Base-by-base conservation (phyloP, 2,888 invertebrate genomes). In the Andrena flavipes region DNA sequence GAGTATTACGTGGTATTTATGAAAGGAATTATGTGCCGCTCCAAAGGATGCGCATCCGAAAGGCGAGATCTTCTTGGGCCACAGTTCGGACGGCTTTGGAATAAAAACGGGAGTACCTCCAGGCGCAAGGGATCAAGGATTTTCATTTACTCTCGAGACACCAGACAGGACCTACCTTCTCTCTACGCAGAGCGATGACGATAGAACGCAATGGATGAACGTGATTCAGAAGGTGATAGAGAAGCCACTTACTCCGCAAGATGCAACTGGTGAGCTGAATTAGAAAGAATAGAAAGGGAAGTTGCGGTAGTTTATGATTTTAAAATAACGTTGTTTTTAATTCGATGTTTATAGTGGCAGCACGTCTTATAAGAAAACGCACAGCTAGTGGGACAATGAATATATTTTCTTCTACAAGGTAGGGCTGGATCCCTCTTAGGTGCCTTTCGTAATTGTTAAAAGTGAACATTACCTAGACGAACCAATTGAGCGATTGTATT, bases 41-140 rank as follows among this genome's bases (percentile, higher is more conserved):
- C 62, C 10, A 30, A 64, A 96, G 96, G 97, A 98, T 91, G 97
- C 98, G 2, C 97, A 97, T 94, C 98, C 98, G 0, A 98, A 98
- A 94, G 98, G 98, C 67, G 98, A 98, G 95, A 97, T 98, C 88
- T 98, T 98, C 94, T 94, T 98, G 87, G 98, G 98, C 92, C 96
- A 97, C 91, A 95, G 95, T 91, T 95, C 96, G 84, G 97, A 97
- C 90, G 97, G 97, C 1, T 98, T 96, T 93, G 95, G 96, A 80
- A 96, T 98, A 49, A 95, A 96, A 87, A 95, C 96, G 62, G 97
- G 97, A 29, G 96, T 96, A 16, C 95, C 96, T 1, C 94, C 95
- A 0, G 96, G 96, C 72, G 96, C 96, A 85, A 96, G 96, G 87
- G 97, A 97, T 85, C 96, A 97, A 89, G 96, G 97, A 1, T 97